A percentile compares a stretch with the other conserved stretches of the same genome.
Evolutionary conservation across 2,888 invertebrate genomes (phyloP).

Genomic region (Xestia xanthographa): DNA sequence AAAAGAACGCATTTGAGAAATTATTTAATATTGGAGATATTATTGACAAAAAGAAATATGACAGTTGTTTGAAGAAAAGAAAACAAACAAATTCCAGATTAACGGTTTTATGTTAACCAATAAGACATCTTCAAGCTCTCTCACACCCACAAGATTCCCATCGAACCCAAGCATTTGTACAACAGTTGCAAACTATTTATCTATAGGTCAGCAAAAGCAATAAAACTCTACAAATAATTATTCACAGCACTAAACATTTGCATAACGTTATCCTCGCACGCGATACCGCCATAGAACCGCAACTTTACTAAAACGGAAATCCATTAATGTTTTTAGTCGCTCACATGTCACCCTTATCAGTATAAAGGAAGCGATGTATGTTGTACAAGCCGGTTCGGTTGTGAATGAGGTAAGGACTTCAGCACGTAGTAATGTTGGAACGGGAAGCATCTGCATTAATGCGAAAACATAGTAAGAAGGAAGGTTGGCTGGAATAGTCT

Average conservation of each 20-base stretch:
- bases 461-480: constrained; percentile 55
- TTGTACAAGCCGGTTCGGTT: constrained; percentile 67
- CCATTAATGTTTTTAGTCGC: constrained; percentile 81
- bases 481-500: constrained; percentile 44
- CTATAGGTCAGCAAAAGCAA: constrained; percentile 72
- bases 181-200: constrained; percentile 66
- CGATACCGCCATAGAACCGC: constrained; percentile 68
- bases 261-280: constrained; percentile 77
- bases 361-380: constrained; percentile 77
- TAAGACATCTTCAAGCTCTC: constrained; percentile 26
- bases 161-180: constrained; percentile 58
- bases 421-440: constrained; percentile 51
- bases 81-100: background rate
- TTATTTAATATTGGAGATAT: background rate
- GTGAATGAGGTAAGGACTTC: constrained; percentile 56
- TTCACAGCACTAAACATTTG: constrained; percentile 78
- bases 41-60: background rate
- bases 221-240: constrained; percentile 83
- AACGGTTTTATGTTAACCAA: background rate
- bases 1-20: background rate
- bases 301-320: constrained; percentile 76
- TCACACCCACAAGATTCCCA: constrained; percentile 55
- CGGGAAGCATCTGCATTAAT: constrained; percentile 66
- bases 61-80: background rate
- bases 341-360: constrained; percentile 75